Percentiles rank a stretch among this genome's conserved stretches.
Conservation (phyloP, 2,888 invertebrate genomes). For the Tiliacea aurago region DNA sequence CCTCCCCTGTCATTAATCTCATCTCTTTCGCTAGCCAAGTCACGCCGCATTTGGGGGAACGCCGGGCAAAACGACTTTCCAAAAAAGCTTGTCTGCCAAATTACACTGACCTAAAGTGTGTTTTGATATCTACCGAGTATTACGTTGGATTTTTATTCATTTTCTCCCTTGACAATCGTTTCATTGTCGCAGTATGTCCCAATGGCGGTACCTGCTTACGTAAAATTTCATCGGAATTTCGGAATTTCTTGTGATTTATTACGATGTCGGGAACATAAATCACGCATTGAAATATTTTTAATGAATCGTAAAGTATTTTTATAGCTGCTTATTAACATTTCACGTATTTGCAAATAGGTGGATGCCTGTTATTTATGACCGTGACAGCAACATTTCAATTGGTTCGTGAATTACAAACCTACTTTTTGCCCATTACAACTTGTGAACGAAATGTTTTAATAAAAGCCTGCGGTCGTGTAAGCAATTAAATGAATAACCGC, state of each 20-base stretch:
- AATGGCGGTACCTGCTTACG: slow-evolving; percentile 55
- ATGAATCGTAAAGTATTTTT: slow-evolving; percentile 52
- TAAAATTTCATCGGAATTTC: slow-evolving; percentile 61
- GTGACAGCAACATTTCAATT: slow-evolving; percentile 24
- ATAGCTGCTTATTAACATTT: slow-evolving; percentile 50
- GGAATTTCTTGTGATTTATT: slow-evolving; percentile 59
- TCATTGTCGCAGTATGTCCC: slow-evolving; percentile 64
- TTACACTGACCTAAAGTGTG: slow-evolving; percentile 71
- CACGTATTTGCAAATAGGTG: slow-evolving; percentile 35
- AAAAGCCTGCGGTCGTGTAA: slow-evolving; percentile 33
- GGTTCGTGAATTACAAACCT: slow-evolving; percentile 15
- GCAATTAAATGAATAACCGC: slow-evolving; percentile 55
- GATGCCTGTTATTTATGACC: slow-evolving; percentile 26
- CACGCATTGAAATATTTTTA: slow-evolving; percentile 41
- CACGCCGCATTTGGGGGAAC: slow-evolving; percentile 75
- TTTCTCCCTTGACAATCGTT: slow-evolving; percentile 63
- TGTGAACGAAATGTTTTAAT: slow-evolving; percentile 30
- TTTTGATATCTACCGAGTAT: slow-evolving; percentile 64
- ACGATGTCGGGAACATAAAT: slow-evolving; percentile 48
- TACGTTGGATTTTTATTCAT: slow-evolving; percentile 64
- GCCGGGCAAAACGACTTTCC: slow-evolving; percentile 74
- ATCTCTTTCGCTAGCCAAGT: slow-evolving; percentile 83
- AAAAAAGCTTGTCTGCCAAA: slow-evolving; percentile 77
- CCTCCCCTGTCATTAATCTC: slow-evolving; percentile 88
- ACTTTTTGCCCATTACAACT: slow-evolving; percentile 22